Conservation (phyloP, 1,140 invertebrate species). For the Tetragnatha versicolor region DNA sequence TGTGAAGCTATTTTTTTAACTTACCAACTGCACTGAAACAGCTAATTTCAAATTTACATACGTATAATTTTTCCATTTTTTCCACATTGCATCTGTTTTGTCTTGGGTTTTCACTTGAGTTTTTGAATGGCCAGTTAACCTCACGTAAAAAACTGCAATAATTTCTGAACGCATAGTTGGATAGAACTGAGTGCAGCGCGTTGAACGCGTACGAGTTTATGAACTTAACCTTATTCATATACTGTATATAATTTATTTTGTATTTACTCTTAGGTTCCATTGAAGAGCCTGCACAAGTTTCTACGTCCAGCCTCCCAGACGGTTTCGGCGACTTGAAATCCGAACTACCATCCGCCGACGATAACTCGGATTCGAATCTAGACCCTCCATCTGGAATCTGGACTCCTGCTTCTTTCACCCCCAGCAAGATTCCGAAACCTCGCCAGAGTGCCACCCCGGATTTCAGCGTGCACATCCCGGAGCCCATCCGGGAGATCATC, state of each 20-base stretch:
- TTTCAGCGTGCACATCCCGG: not conserved
- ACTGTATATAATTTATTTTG: not conserved
- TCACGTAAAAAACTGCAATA: no score
- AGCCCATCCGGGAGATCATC: not conserved
- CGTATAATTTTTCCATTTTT: no score
- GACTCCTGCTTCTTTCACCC: not conserved
- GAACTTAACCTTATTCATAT: no score
- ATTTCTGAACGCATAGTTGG: no score
- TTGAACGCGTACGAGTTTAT: no score
- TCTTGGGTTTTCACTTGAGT: no score
- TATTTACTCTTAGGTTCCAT: not conserved
- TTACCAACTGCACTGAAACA: no score
- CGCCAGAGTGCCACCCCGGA: not conserved
- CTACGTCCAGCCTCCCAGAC: not conserved
- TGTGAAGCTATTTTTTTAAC: no score
- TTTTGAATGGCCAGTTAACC: no score
- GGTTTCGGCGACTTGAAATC: not conserved
- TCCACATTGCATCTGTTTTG: no score
- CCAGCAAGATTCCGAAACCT: not conserved
- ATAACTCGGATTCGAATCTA: not conserved
- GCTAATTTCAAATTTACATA: no score
- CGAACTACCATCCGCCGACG: not conserved
- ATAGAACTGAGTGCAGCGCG: no score
- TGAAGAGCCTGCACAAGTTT: not conserved
- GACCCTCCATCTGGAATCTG: not conserved